Conservation (phyloP, 2,113 vertebrate genomes). For the Bungarus multicinctus region DNA sequence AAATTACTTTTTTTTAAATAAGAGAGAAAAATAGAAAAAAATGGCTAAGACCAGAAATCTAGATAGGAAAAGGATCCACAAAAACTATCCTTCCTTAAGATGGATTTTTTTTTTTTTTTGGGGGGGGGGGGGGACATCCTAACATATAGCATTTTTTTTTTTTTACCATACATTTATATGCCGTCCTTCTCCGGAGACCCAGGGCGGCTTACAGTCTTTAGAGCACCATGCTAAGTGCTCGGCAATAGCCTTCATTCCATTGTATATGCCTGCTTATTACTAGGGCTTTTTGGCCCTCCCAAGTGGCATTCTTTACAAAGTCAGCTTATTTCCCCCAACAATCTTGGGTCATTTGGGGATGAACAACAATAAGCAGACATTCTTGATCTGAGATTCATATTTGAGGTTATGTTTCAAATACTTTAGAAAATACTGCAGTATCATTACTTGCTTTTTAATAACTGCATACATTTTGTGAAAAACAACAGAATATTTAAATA, state of each 20-base stretch:
- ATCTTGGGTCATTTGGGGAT: too few species aligned
- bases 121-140: neutral
- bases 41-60: neutral
- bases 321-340: too few species aligned
- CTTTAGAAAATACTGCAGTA: slow-evolving; percentile 48
- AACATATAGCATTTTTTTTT: too few species aligned
- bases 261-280: too few species aligned
- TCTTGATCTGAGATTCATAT: slow-evolving; percentile 35
- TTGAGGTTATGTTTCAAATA: slow-evolving; percentile 50
- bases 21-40: neutral
- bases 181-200: too few species aligned
- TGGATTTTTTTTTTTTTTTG: neutral
- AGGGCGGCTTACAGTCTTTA: too few species aligned
- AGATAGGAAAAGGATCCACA: neutral
- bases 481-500: slow-evolving; percentile 63
- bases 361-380: neutral
- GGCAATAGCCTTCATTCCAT: too few species aligned
- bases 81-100: neutral
- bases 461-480: slow-evolving; percentile 66
- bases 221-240: too few species aligned
- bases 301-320: too few species aligned
- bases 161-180: too few species aligned
- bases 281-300: too few species aligned
- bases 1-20: neutral
- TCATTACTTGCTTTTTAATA: slow-evolving; percentile 57